Percentiles rank a stretch among this genome's conserved stretches.
These are phyloP conservation scores for Oscheius sp. DNA, from an alignment of 2,888 invertebrate species.

Conservation along the genomic window DNA sequence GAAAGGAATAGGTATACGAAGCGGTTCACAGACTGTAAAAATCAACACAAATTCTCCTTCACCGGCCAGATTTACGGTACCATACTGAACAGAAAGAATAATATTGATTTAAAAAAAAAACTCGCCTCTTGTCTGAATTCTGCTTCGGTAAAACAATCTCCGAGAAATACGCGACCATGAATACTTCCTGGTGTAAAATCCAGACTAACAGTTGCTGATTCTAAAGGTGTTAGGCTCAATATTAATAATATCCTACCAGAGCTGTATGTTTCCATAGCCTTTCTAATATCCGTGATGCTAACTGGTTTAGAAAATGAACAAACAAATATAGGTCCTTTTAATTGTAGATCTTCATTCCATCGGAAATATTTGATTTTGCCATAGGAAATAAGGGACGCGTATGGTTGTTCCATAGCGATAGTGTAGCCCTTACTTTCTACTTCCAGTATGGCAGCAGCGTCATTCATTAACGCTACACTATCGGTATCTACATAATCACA, in stretches of 20 bases:
- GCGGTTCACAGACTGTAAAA: slow-evolving; percentile 52
- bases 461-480: slow-evolving; percentile 46
- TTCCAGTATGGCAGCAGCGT: slow-evolving; percentile 44
- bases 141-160: slow-evolving; percentile 49
- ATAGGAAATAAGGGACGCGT: slow-evolving; percentile 49
- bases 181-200: slow-evolving; percentile 58
- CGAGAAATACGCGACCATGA: slow-evolving; percentile 55
- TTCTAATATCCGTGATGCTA: slow-evolving; percentile 36
- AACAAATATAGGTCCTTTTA: slow-evolving; percentile 62
- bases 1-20: slow-evolving; percentile 57
- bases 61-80: slow-evolving; percentile 37
- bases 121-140: slow-evolving; percentile 55
- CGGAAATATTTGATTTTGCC: slow-evolving; percentile 41
- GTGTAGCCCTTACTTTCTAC: slow-evolving; percentile 54
- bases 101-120: background rate
- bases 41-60: slow-evolving; percentile 56
- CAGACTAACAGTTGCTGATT: slow-evolving; percentile 21
- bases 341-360: slow-evolving; percentile 52
- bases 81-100: slow-evolving; percentile 34
- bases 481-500: slow-evolving; percentile 45
- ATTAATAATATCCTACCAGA: slow-evolving; percentile 35
- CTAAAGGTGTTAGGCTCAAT: background rate
- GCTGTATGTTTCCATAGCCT: slow-evolving; percentile 42
- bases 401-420: slow-evolving; percentile 51
- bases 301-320: slow-evolving; percentile 41